Percentiles rank a stretch among this genome's conserved stretches.
phyloP scores from a whole-genome alignment of 2,797 vertebrate species.

The Tokudaia muenninki region DNA sequence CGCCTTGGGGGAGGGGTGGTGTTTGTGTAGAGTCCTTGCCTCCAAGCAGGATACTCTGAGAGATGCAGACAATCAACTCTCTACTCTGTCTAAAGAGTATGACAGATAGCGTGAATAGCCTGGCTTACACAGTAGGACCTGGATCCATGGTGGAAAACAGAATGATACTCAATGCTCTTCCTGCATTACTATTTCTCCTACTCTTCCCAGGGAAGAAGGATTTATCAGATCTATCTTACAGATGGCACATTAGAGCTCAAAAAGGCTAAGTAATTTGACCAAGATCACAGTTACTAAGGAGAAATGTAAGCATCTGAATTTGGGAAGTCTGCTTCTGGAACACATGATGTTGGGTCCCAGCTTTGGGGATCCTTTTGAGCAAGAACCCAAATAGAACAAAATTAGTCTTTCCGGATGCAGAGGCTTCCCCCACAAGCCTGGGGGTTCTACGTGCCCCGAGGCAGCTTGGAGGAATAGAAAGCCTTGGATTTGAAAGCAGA shows the following conservation, averaged over 20 bases:
- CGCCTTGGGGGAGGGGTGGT: no score
- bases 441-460: background rate
- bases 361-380: background rate
- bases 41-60: background rate
- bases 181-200: background rate
- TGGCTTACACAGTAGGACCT: background rate
- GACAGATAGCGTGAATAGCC: background rate
- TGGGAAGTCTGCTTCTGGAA: background rate
- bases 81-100: background rate
- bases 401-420: background rate
- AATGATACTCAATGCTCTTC: background rate
- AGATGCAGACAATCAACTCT: background rate
- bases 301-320: conserved; percentile 21
- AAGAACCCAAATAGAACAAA: background rate
- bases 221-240: background rate
- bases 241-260: conserved; percentile 15
- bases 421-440: background rate
- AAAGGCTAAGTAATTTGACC: conserved; percentile 28
- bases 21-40: background rate
- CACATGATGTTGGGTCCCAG: background rate
- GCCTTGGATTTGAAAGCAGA: conserved; percentile 10
- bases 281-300: background rate
- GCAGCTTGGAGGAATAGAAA: background rate
- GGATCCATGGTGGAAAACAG: background rate
- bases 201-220: background rate